These are phyloP conservation scores for Parauchenoglanis ngamensis DNA, from an alignment of 2,797 vertebrate genomes.

Conservation along the genomic window DNA sequence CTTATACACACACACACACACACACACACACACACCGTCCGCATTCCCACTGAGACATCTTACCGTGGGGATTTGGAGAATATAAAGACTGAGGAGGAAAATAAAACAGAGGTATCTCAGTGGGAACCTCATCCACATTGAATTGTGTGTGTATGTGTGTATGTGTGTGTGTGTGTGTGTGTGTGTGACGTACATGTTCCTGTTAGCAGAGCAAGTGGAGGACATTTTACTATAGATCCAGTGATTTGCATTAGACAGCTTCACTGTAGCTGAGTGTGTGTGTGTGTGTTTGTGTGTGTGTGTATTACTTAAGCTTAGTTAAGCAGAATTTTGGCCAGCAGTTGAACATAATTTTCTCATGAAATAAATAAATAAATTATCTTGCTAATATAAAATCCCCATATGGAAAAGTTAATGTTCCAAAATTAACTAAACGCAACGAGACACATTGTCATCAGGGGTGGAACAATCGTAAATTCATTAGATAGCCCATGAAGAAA, in stretches of 20 bases:
- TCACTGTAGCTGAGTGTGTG: too few species aligned
- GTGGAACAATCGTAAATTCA: neutral
- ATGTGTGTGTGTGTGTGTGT: neutral
- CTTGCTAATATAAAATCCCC: neutral
- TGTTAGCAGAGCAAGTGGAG: too few species aligned
- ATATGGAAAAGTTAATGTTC: neutral
- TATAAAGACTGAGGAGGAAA: constrained; percentile 11
- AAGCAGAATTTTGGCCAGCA: neutral
- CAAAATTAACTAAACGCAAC: neutral
- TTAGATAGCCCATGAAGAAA: neutral
- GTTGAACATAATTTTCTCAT: neutral
- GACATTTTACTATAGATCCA: neutral
- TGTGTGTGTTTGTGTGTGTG: neutral
- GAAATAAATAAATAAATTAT: neutral
- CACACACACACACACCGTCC: neutral
- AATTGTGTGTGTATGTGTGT: neutral
- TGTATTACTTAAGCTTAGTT: neutral
- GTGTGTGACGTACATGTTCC: neutral
- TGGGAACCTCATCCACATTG: neutral
- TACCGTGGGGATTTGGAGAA: constrained; percentile 28
- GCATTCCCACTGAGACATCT: constrained; percentile 7
- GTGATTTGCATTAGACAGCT: neutral
- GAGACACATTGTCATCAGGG: neutral
- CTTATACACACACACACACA: constrained; percentile 9
- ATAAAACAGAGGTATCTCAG: constrained; percentile 17